Evolutionary conservation across 2,113 vertebrate species (phyloP), one percentile per base, ranked within the genome.

Genomic region (Sclerurus mexicanus): DNA sequence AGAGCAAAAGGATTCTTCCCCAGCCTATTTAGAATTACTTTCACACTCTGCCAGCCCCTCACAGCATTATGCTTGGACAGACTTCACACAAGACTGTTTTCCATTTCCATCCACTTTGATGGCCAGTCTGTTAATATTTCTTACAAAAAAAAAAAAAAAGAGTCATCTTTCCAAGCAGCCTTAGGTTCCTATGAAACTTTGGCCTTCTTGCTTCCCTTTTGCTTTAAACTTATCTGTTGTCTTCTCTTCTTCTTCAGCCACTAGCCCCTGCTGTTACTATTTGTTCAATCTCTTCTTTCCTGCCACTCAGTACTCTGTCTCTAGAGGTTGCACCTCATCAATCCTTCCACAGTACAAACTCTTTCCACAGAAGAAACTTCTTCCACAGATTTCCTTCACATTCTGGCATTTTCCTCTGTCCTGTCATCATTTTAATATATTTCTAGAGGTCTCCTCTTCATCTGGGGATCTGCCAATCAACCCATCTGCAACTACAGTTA

Each of bases 381-480:
- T 88, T 92, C 67, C 64, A 72, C 47, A 75, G 52, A 90, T 75
- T 87, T 78, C 18, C 44, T 90, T 88, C 79, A 73, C 14, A 77
- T 62, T 83, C 40, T 52, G 53, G 74, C 64, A 40, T 92, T 87
- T 96, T 92, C 62, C 40, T 78, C 62, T 85, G 37, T 37, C 81
- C 89, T 85, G 52, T 87, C 71, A 63, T 93, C 33, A 85, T 87
- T 95, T 96, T 79, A 71, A 75, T 64, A 31, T 53, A 86, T 73
- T 95, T 96, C 73, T 68, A 89, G 86, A 91, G 76, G 66, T 89
- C 64, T 94, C 49, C 69, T 95, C 89, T 93, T 94, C 74, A 79
- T 89, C 77, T 91, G 53, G 35, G 81, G 62, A 95, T 89, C 81
- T 97, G 95, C 81, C 95, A 95, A 60, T 96, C 96, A 96, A 85